Evolutionary conservation across 2,888 invertebrate genomes (phyloP).

Genomic region (Acanthopleura granulata): DNA sequence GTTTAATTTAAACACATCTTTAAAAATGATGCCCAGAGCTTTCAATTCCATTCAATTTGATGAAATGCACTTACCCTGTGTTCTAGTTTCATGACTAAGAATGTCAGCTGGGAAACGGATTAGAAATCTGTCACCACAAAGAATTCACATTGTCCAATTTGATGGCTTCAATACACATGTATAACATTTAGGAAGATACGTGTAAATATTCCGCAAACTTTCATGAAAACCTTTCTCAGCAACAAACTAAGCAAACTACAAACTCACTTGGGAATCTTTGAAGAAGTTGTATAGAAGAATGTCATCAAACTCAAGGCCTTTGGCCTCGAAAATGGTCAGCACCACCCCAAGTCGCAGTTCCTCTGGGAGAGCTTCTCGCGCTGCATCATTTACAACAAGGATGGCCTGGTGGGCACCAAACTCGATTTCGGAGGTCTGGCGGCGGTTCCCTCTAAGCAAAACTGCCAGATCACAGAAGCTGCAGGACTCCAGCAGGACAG

Average conservation of each 20-base stretch:
- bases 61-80: too few relatives aligned
- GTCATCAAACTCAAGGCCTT: slow-evolving; percentile 65
- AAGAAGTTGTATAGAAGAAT: slow-evolving; percentile 64
- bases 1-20: too few relatives aligned
- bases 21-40: too few relatives aligned
- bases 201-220: background rate
- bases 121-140: too few relatives aligned
- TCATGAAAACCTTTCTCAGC: background rate
- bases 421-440: slow-evolving; percentile 61
- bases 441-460: slow-evolving; percentile 46
- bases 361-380: slow-evolving; percentile 52
- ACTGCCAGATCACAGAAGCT: slow-evolving; percentile 41
- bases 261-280: slow-evolving; percentile 57
- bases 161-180: too few relatives aligned
- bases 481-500: slow-evolving; percentile 58
- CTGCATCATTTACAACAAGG: slow-evolving; percentile 58
- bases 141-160: too few relatives aligned
- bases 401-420: slow-evolving; percentile 66
- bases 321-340: slow-evolving; percentile 63
- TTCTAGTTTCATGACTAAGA: too few relatives aligned
- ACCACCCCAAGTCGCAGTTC: slow-evolving; percentile 56
- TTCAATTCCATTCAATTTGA: too few relatives aligned
- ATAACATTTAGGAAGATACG: background rate
- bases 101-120: too few relatives aligned
- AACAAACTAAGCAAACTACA: background rate